A percentile compares a stretch with the other conserved stretches of the same genome.
phyloP scores from a whole-genome alignment of 1,140 invertebrate species.

The Drosophila asahinai region DNA sequence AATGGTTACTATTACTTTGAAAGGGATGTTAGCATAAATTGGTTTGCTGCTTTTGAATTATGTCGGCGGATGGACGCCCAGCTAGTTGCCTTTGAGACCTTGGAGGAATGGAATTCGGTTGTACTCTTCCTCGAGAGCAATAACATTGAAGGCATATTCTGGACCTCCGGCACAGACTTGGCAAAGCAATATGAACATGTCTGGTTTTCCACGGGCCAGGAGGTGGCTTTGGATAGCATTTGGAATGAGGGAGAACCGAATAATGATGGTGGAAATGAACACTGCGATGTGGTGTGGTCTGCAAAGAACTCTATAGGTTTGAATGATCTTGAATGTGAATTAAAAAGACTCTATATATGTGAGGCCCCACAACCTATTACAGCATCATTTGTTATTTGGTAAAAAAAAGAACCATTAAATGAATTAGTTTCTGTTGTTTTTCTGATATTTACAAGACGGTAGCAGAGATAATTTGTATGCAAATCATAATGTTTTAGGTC shows the following conservation, averaged over 20 bases:
- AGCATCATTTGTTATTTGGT: slow-evolving; percentile 4
- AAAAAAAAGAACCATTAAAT: neutral
- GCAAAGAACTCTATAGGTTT: neutral
- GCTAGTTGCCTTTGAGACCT: slow-evolving; percentile 16
- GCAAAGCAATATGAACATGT: neutral
- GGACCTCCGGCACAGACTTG: slow-evolving; percentile 31
- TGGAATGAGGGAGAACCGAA: slow-evolving; percentile 19
- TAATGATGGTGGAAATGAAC: slow-evolving; percentile 9
- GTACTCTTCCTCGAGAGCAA: slow-evolving; percentile 1
- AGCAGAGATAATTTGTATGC: too few species aligned
- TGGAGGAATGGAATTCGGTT: slow-evolving; percentile 22
- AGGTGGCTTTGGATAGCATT: slow-evolving; percentile 7
- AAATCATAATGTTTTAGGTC: neutral
- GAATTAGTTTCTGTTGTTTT: too few species aligned
- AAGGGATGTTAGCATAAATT: slow-evolving; percentile 1
- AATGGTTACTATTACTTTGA: slow-evolving; percentile 13
- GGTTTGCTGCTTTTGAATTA: slow-evolving; percentile 23
- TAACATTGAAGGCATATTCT: slow-evolving; percentile 9
- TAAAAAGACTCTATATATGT: slow-evolving; percentile 6
- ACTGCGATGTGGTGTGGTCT: slow-evolving; percentile 8
- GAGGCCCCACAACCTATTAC: slow-evolving; percentile 2
- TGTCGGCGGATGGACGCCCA: slow-evolving; percentile 24
- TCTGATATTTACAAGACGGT: neutral
- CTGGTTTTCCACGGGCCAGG: slow-evolving; percentile 24
- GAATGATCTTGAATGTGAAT: slow-evolving; percentile 13